A percentile compares a stretch with the other conserved stretches of the same genome.
phyloP scores from a whole-genome alignment of 2,113 vertebrate species.

The Thamnaconus septentrionalis region DNA sequence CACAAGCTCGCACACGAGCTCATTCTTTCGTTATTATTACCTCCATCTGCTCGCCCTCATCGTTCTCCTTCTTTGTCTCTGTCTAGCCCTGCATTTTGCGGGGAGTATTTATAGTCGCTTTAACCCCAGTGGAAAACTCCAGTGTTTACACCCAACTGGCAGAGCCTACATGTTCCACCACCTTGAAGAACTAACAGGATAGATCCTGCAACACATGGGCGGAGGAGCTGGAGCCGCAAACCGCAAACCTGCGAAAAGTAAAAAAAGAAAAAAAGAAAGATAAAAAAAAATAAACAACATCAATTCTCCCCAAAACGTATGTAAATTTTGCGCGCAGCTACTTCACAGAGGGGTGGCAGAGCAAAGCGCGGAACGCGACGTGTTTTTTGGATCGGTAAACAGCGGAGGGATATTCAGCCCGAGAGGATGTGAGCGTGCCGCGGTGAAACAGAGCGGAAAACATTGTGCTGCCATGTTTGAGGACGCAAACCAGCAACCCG shows the following conservation, averaged over 20 bases:
- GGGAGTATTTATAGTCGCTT: slow-evolving; percentile 66
- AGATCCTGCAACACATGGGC: slow-evolving; percentile 24
- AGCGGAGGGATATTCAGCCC: slow-evolving; percentile 7
- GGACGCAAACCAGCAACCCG: slow-evolving; percentile 30
- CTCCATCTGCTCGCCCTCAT: slow-evolving; percentile 44
- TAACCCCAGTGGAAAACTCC: slow-evolving; percentile 49
- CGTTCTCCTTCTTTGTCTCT: slow-evolving; percentile 4
- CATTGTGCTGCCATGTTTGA: slow-evolving; percentile 33
- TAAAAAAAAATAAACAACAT: not conserved
- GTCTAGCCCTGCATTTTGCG: slow-evolving; percentile 30
- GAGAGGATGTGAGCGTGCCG: slow-evolving; percentile 11
- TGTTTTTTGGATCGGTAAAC: not conserved
- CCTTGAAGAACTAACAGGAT: slow-evolving; percentile 22
- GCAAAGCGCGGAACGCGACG: not conserved
- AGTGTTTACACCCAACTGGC: slow-evolving; percentile 48
- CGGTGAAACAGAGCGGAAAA: slow-evolving; percentile 48
- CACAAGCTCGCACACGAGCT: slow-evolving; percentile 1
- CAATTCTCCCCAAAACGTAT: not conserved
- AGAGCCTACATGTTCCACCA: slow-evolving; percentile 25
- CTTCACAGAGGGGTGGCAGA: not conserved
- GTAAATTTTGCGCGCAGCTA: too few species aligned
- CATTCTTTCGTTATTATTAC: slow-evolving; percentile 17
- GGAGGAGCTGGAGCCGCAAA: not conserved
- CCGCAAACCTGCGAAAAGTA: too few species aligned
- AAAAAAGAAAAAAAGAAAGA: too few species aligned